phyloP scores from a whole-genome alignment of 2,797 vertebrate species.

The Brachymystax lenok region DNA sequence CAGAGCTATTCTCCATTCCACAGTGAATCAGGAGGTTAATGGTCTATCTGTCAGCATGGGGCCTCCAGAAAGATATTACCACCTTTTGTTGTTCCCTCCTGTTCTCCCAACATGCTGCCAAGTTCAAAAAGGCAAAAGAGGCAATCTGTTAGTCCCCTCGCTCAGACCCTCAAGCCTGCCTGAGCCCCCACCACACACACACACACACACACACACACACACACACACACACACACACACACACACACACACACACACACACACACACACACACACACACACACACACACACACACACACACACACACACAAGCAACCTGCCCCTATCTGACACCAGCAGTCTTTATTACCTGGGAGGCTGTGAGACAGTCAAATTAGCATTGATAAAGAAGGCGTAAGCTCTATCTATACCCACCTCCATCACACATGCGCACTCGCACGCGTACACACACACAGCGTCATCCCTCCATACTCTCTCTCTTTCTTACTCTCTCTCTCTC shows the following conservation, averaged over 20 bases:
- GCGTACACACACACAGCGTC: slow-evolving; percentile 25
- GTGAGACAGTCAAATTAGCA: slow-evolving; percentile 77
- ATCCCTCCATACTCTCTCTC: slow-evolving; percentile 52
- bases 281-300: slow-evolving; percentile 60
- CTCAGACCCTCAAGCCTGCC: slow-evolving; percentile 72
- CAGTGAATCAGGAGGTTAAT: slow-evolving; percentile 90
- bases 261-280: slow-evolving; percentile 62
- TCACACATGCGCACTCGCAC: background rate
- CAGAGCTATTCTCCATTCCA: slow-evolving; percentile 88
- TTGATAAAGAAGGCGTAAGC: slow-evolving; percentile 73
- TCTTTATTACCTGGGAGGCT: slow-evolving; percentile 77
- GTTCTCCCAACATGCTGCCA: slow-evolving; percentile 84
- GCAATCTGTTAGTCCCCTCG: slow-evolving; percentile 79
- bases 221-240: slow-evolving; percentile 14
- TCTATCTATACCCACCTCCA: slow-evolving; percentile 32
- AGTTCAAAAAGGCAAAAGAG: slow-evolving; percentile 86
- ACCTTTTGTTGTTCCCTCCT: slow-evolving; percentile 91
- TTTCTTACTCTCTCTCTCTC: slow-evolving; percentile 29
- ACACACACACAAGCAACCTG: slow-evolving; percentile 49
- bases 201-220: slow-evolving; percentile 3
- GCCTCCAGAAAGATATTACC: slow-evolving; percentile 95
- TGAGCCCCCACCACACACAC: slow-evolving; percentile 51
- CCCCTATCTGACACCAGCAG: slow-evolving; percentile 66
- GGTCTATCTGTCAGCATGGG: slow-evolving; percentile 91
- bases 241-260: slow-evolving; percentile 26